Evolutionary conservation across 2,113 vertebrate genomes (phyloP).

Genomic region (Neoarius graeffei): DNA sequence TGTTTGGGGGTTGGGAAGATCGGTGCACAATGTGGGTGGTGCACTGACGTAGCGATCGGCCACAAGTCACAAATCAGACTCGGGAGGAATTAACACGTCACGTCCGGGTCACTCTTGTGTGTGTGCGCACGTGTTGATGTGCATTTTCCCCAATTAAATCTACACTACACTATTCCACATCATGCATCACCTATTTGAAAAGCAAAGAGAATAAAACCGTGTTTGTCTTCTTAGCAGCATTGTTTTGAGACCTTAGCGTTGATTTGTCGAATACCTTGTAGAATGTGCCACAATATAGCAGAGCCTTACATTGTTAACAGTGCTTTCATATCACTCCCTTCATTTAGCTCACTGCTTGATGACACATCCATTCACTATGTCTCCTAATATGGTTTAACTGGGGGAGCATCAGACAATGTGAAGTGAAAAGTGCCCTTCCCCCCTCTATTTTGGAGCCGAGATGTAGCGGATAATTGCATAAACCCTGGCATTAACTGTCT

Average conservation of each 20-base stretch:
- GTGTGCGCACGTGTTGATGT: background rate
- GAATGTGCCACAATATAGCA: conserved; percentile 24
- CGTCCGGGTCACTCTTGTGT: background rate
- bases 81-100: background rate
- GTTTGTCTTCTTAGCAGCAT: conserved; percentile 3
- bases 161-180: background rate
- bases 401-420: conserved; percentile 48
- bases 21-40: conserved; percentile 72
- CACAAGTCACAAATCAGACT: background rate
- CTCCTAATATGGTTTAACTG: conserved; percentile 58
- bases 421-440: conserved; percentile 42
- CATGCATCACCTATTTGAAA: background rate
- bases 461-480: conserved; percentile 59
- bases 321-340: conserved; percentile 46
- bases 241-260: conserved; percentile 11
- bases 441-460: conserved; percentile 36
- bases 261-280: conserved; percentile 15
- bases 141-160: background rate
- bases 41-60: background rate
- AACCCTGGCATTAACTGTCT: conserved; percentile 61
- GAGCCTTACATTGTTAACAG: conserved; percentile 33
- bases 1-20: conserved; percentile 82
- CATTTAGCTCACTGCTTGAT: conserved; percentile 46
- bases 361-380: conserved; percentile 54
- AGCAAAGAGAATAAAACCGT: background rate